phyloP scores from a whole-genome alignment of 2,888 invertebrate genomes.

The Pollenia angustigena region DNA sequence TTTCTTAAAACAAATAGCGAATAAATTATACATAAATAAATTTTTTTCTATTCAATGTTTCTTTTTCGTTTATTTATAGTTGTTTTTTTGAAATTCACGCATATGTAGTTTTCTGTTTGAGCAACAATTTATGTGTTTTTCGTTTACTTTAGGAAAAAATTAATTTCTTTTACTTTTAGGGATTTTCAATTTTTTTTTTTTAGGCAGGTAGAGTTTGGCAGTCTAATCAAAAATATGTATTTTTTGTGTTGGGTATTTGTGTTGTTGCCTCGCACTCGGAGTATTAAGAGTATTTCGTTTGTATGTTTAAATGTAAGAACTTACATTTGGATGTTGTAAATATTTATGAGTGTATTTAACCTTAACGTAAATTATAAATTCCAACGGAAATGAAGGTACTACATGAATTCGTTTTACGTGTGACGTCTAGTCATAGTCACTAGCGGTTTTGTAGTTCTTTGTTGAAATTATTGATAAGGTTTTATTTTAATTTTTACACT shows the following conservation, averaged over 20 bases:
- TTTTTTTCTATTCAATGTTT: neutral
- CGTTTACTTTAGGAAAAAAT: slow-evolving; percentile 25
- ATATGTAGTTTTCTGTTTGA: slow-evolving; percentile 55
- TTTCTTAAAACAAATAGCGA: slow-evolving; percentile 11
- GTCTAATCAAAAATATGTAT: slow-evolving; percentile 46
- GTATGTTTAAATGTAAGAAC: slow-evolving; percentile 20
- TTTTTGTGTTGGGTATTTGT: slow-evolving; percentile 32
- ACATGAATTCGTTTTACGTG: slow-evolving; percentile 58
- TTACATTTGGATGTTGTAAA: slow-evolving; percentile 30
- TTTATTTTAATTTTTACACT: slow-evolving; percentile 20
- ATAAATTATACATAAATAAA: slow-evolving; percentile 30
- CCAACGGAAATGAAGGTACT: slow-evolving; percentile 68
- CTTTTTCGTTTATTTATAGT: neutral
- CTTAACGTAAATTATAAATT: slow-evolving; percentile 61
- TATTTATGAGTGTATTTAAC: slow-evolving; percentile 46
- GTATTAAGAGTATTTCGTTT: neutral
- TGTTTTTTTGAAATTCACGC: slow-evolving; percentile 43
- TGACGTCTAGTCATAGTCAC: slow-evolving; percentile 56
- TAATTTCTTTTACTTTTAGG: slow-evolving; percentile 15
- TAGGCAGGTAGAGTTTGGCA: slow-evolving; percentile 39
- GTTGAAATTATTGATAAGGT: slow-evolving; percentile 28
- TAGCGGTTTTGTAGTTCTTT: slow-evolving; percentile 21
- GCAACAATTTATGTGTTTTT: slow-evolving; percentile 30
- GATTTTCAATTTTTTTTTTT: neutral
- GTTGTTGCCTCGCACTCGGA: slow-evolving; percentile 11